Base-by-base conservation (phyloP, 2,888 invertebrate species). In the Platycheirus rosarum region DNA sequence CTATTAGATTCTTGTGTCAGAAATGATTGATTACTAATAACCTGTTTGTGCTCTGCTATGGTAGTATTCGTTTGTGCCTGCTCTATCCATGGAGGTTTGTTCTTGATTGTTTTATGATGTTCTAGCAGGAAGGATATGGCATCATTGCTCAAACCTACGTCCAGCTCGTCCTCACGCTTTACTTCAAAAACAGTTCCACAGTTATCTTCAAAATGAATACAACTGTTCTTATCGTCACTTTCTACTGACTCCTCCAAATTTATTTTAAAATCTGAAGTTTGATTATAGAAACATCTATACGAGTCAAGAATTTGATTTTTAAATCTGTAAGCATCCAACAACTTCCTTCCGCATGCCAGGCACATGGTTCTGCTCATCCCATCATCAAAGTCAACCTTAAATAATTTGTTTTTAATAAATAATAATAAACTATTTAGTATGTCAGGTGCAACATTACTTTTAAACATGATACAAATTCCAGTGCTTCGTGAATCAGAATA, bases 271-370 rank as follows among this genome's bases (percentile, higher is more conserved):
- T 76, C 35, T 20, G 37, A 29, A 18, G 16, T 74, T 8, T 26
- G 48, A n/a, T 70, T 46, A 40, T 68, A 13, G 18, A 53, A 60
- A n/a, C 8, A 5, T 35, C 74, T 55, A 16, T 73, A 74, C 1
- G 85, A 48, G 8, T 77, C 57, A 13, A 73, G n/a, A 5, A 84
- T 71, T 42, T 85, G 76, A 1, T 73, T 76, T 26, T 85, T 84
- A 16, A 86, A 77, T 9, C 20, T 35, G 55, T 75, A 86, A 0
- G 85, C 82, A 42, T 84, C 76, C 8, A 42, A 44, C 7, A 85
- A 37, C 2, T 73, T 74, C 6, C 26, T 37, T n/a, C 35, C 14
- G 35, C 85, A 86, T 1, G 35, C n/a, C 6, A 2, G 2, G 32
- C 85, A 86, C 20, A 86, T 35, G 4, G 37, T 62, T 1, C 35